Evolutionary conservation across 1,140 invertebrate species (phyloP), one percentile per base, ranked within the genome.

Genomic region (Drosophila ogumai): DNA sequence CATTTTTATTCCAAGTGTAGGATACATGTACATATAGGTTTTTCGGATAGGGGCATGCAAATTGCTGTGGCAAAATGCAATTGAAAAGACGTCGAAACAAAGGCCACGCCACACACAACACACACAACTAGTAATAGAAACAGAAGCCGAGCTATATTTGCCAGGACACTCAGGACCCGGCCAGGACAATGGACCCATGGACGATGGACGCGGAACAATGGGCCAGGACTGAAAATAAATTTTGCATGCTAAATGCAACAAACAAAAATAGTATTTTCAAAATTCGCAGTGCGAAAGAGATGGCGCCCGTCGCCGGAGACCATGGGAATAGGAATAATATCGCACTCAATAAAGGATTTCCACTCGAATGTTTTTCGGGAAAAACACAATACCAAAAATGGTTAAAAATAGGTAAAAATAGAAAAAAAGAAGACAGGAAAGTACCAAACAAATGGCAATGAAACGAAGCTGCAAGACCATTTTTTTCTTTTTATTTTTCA

Each of bases 241-340:
- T 87, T 87, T 84, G 84, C 84, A 87, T 87, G 76, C 72, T 44
- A 80, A 88, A 77, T 58, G 72, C 68, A 88, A 67, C 84, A 88
- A 81, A 88, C 61, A 88, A 73, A 66, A 40, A 50, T 72, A 50
- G 52, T 3, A 69, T 55, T 55, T 47, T 9, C 9, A 25, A 36
- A 67, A 22, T 41, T 36, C 9, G 32, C 36, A 41, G 43, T 28
- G 34, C 50, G 50, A 52, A 34, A 52, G 13, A 38, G 22, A 63
- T 65, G 31, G 40, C 54, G 19, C 34, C 36, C 10, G 25, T 19
- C 28, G 44, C 46, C 13, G 61, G 13, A 41, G 28, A 19, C 15
- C 36, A 65, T 43, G 19, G 17, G 12, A 22, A 46, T 46, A 46
- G 47, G 32, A 72, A 58, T 67, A 22, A 75, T 68, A 43, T 66